These are phyloP conservation scores for Odontocerum albicorne DNA, from an alignment of 2,888 invertebrate species.

Conservation along the genomic window DNA sequence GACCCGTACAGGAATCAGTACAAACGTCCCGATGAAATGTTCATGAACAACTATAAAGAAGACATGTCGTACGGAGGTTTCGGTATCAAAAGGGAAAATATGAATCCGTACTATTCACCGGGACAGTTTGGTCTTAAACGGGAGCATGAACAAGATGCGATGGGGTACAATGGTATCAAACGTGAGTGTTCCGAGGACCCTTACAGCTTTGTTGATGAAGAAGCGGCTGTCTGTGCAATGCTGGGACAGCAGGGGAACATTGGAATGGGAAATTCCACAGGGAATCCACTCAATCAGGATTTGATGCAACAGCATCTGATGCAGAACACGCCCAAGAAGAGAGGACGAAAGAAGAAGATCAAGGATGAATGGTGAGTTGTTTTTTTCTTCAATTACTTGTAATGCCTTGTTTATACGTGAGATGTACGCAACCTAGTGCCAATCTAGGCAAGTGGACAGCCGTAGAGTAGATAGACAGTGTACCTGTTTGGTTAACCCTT, in stretches of 20 bases:
- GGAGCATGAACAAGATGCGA: conserved; percentile 42
- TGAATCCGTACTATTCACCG: conserved; percentile 40
- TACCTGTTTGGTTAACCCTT: too few species aligned
- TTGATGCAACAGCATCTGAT: conserved; percentile 52
- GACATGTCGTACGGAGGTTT: conserved; percentile 36
- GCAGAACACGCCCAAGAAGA: conserved; percentile 71
- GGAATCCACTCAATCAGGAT: conserved; percentile 39
- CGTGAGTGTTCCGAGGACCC: conserved; percentile 72
- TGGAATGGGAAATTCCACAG: conserved; percentile 35
- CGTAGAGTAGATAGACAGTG: too few species aligned
- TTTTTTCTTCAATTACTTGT: conserved; percentile 23
- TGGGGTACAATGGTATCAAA: conserved; percentile 53
- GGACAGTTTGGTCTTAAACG: conserved; percentile 42
- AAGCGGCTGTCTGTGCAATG: conserved; percentile 62
- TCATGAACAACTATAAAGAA: conserved; percentile 30
- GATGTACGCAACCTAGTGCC: too few species aligned
- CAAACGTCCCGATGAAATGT: conserved; percentile 34
- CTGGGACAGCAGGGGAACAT: conserved; percentile 56
- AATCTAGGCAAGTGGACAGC: too few species aligned
- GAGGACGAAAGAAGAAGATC: conserved; percentile 85
- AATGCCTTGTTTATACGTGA: too few species aligned
- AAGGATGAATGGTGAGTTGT: conserved; percentile 60
- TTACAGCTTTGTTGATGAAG: conserved; percentile 85
- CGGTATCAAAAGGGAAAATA: conserved; percentile 32
- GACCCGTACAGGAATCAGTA: conserved; percentile 34